Evolutionary conservation across 1,140 invertebrate species (phyloP).

Genomic region (Mamestra configurata): DNA sequence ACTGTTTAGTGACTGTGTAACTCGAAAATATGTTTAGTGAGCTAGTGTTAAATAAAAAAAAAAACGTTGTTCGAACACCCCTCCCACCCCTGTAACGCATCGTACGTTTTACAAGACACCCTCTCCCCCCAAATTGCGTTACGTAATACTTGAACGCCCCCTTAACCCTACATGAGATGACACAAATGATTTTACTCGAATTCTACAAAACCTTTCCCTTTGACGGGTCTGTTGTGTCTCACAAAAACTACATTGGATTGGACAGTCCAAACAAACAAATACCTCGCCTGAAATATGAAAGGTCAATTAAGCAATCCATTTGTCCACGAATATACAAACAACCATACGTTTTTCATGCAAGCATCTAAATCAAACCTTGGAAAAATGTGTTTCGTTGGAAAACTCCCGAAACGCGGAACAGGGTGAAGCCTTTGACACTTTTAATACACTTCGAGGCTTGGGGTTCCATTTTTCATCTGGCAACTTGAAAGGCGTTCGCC

Average conservation of each 20-base stretch:
- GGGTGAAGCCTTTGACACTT: constrained; percentile 24
- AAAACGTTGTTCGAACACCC: too few species aligned
- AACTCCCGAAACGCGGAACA: background rate
- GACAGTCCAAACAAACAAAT: background rate
- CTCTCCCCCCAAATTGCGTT: too few species aligned
- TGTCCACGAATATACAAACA: background rate
- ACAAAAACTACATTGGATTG: background rate
- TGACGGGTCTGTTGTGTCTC: background rate
- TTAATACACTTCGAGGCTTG: constrained; percentile 30
- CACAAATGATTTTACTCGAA: background rate
- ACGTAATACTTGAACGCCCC: too few species aligned
- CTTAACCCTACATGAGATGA: background rate
- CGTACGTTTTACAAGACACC: too few species aligned
- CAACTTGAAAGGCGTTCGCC: constrained; percentile 31
- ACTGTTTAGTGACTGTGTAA: too few species aligned
- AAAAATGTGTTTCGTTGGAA: background rate
- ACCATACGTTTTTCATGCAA: background rate
- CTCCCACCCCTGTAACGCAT: too few species aligned
- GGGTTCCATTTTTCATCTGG: constrained; percentile 20
- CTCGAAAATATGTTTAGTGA: too few species aligned
- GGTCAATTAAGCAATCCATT: background rate
- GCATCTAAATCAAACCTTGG: background rate
- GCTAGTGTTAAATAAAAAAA: too few species aligned
- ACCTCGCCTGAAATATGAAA: background rate
- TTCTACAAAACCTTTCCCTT: background rate